Conservation (phyloP, 2,797 vertebrate species). For the Lemur catta region DNA sequence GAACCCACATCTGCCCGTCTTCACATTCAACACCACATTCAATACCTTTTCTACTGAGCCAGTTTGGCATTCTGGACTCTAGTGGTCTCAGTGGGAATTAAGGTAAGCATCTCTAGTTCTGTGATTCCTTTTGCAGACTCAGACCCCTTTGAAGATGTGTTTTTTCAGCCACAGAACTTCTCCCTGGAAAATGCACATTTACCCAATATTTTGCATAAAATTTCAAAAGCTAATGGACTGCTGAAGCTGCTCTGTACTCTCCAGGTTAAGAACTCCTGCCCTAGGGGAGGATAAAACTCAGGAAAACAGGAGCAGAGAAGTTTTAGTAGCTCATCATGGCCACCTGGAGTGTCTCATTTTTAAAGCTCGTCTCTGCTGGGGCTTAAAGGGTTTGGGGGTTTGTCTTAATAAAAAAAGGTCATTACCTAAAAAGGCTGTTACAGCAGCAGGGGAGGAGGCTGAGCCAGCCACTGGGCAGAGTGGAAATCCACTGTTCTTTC, state of each 20-base stretch:
- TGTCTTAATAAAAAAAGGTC: conserved; percentile 73
- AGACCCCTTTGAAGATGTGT: not conserved
- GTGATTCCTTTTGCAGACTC: not conserved
- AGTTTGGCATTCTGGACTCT: not conserved
- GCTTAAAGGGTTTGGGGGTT: conserved; percentile 66
- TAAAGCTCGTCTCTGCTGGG: conserved; percentile 56
- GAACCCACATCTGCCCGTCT: not conserved
- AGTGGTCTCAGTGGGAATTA: not conserved
- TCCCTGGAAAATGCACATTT: not conserved
- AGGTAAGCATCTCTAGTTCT: not conserved
- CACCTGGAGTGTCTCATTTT: conserved; percentile 57
- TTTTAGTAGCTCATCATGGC: conserved; percentile 12
- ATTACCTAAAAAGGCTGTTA: conserved; percentile 70
- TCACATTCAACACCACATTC: not conserved
- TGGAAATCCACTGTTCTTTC: not conserved
- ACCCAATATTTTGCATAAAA: conserved; percentile 14
- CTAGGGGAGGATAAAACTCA: not conserved
- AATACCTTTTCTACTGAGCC: not conserved
- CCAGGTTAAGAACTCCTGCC: not conserved
- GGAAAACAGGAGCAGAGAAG: not conserved
- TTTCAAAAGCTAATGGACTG: not conserved
- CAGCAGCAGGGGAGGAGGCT: conserved; percentile 60
- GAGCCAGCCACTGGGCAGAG: conserved; percentile 62
- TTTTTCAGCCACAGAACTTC: not conserved
- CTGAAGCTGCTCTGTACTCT: not conserved